Evolutionary conservation across 2,797 vertebrate species (phyloP).

Genomic region (Malacoctenus gilli): DNA sequence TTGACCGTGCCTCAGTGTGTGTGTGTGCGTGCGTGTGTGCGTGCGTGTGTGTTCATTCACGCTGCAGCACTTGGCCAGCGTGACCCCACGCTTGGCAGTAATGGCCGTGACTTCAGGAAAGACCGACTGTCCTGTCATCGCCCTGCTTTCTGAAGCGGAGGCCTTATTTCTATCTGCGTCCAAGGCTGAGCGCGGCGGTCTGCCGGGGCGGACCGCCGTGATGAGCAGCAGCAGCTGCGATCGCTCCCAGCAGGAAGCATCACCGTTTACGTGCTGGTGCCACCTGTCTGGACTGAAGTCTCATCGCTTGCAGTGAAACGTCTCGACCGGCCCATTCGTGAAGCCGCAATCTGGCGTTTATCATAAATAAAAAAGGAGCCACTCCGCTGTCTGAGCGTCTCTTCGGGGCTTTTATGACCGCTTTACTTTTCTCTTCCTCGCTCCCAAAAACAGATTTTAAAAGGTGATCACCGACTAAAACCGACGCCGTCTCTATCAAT

Average conservation of each 20-base stretch:
- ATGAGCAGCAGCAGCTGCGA: slow-evolving; percentile 55
- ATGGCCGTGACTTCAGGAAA: slow-evolving; percentile 30
- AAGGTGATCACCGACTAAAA: neutral
- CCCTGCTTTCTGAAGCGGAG: slow-evolving; percentile 30
- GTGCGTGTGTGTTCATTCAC: slow-evolving; percentile 21
- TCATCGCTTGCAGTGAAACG: slow-evolving; percentile 8
- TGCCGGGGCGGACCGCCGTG: slow-evolving; percentile 18
- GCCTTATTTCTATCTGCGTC: slow-evolving; percentile 54
- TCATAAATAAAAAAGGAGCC: slow-evolving; percentile 12
- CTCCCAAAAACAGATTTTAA: slow-evolving; percentile 10
- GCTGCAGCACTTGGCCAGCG: slow-evolving; percentile 17
- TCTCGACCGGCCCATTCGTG: slow-evolving; percentile 12
- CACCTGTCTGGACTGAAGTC: slow-evolving; percentile 20
- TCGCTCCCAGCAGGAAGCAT: slow-evolving; percentile 11
- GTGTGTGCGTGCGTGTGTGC: no score
- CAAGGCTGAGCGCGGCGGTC: slow-evolving; percentile 24
- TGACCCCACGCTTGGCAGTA: slow-evolving; percentile 21
- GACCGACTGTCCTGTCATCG: slow-evolving; percentile 35
- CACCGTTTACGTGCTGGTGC: slow-evolving; percentile 27
- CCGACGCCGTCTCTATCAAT: slow-evolving; percentile 26
- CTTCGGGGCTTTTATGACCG: slow-evolving; percentile 13
- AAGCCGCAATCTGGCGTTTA: slow-evolving; percentile 9
- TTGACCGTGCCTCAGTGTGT: slow-evolving; percentile 26
- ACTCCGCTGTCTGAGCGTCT: slow-evolving; percentile 3
- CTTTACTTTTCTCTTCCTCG: slow-evolving; percentile 9